Base-by-base conservation (phyloP, 2,113 vertebrate species). In the Xenopus laevis region DNA sequence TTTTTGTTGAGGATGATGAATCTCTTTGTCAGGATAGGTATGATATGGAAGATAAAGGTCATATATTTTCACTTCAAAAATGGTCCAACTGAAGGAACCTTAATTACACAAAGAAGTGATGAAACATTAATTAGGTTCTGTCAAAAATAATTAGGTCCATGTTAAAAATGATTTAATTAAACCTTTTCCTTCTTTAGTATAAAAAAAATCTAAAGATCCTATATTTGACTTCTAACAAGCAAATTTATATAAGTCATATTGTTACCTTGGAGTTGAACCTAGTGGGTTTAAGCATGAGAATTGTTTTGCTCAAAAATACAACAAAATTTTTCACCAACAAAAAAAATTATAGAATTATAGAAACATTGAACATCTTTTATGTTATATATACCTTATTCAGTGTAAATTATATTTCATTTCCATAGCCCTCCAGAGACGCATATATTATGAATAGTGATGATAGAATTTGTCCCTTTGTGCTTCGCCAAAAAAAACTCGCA, bases 121-220 rank as follows among this genome's bases (percentile, higher is more conserved):
- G 92, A 95, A 95, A 93, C 94, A 96, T 98, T 98, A 98, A 98
- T 99, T 99, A 98, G 95, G 93, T 96, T 94, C 91, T 93, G 92
- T 92, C 90, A 87, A 91, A 94, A 90, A 94, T 97, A 97, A 98
- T 98, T 95, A 96, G 90, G 86, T 92, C 74, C 83, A 84, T 92
- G 95, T 96, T 97, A 94, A 90, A 92, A 93, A 93, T 90, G 92
- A 89, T 95, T 96, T 96, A 94, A 96, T 98, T 97, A 96, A 91
- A 90, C 84, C 79, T 73, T 85, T 87, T 88, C 93, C 94, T 91
- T 87, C 89, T 91, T 91, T 93, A 88, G 62, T 89, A 18, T 20
- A 20, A 88, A 87, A 91, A 87, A 86, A 87, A 91, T 91, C 90
- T 87, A 84, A 91, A 89, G 87, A 90, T 88, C 80, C 74, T 13